Conservation (phyloP, 2,797 vertebrate species). For the Apogon hyalosoma region DNA sequence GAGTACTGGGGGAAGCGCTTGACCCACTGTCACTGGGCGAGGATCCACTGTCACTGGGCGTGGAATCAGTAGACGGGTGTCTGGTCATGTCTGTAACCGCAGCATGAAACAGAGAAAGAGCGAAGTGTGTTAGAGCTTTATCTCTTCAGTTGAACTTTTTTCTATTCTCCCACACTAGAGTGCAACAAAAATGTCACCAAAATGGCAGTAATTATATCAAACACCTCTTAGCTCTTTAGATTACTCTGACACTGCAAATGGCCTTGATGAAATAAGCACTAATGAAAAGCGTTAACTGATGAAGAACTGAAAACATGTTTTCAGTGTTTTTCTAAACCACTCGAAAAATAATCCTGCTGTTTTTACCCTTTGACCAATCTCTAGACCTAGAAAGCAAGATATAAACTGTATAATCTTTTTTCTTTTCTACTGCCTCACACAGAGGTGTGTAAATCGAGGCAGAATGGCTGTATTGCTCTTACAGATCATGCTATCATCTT, state of each 20-base stretch:
- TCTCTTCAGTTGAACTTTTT: constrained; percentile 25
- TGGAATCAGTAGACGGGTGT: constrained; percentile 84
- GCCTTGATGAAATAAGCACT: constrained; percentile 1
- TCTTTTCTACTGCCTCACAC: constrained; percentile 4
- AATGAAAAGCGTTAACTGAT: constrained; percentile 6
- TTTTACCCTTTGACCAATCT: too few relatives aligned
- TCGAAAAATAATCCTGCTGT: too few relatives aligned
- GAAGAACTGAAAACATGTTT: not conserved
- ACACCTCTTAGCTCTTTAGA: constrained; percentile 3
- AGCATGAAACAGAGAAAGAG: constrained; percentile 3
- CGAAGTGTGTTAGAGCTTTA: not conserved
- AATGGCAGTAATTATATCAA: constrained; percentile 63
- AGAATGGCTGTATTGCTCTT: constrained; percentile 25
- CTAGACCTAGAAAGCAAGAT: too few relatives aligned
- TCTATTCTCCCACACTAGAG: constrained; percentile 23
- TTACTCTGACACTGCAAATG: constrained; percentile 18
- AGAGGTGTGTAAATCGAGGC: not conserved
- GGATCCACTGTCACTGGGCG: constrained; percentile 85
- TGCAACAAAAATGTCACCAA: constrained; percentile 43
- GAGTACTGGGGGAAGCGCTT: constrained; percentile 84
- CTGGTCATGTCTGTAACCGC: constrained; percentile 82
- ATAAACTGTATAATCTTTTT: not conserved
- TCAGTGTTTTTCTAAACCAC: not conserved
- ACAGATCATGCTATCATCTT: constrained; percentile 33
- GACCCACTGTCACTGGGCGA: constrained; percentile 85